Conservation (phyloP, 64 coral and sea anemone genomes). For the Acropora yongei region DNA sequence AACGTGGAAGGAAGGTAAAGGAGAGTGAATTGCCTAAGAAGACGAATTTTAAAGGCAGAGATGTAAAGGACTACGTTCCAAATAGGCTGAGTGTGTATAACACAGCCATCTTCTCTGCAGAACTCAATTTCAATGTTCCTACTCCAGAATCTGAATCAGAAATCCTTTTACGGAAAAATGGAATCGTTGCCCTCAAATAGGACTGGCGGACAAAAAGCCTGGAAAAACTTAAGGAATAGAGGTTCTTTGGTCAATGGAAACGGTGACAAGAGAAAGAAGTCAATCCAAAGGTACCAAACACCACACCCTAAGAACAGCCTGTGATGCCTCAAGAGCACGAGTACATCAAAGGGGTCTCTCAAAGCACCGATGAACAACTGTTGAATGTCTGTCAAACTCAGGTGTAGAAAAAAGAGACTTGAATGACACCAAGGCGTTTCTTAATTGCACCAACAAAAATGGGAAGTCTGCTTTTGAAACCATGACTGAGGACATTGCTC, state of each 20-base stretch:
- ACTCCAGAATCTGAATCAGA: background rate
- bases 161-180: no score
- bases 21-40: background rate
- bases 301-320: background rate
- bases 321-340: background rate
- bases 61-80: background rate
- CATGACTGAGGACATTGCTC: no score
- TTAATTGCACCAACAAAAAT: background rate
- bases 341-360: slow-evolving; percentile 8
- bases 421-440: background rate
- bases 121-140: background rate
- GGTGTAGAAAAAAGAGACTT: background rate
- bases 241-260: background rate
- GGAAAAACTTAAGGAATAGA: background rate
- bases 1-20: slow-evolving; percentile 9
- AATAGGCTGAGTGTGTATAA: background rate
- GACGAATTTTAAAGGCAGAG: background rate
- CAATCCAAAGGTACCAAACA: background rate
- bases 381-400: background rate
- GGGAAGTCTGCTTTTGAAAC: no score
- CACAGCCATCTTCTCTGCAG: no score
- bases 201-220: background rate
- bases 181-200: background rate
- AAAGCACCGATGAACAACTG: background rate
- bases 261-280: background rate